Evolutionary conservation across 2,888 invertebrate genomes (phyloP), one percentile per base, ranked within the genome.

Genomic region (Drosophila conformis): DNA sequence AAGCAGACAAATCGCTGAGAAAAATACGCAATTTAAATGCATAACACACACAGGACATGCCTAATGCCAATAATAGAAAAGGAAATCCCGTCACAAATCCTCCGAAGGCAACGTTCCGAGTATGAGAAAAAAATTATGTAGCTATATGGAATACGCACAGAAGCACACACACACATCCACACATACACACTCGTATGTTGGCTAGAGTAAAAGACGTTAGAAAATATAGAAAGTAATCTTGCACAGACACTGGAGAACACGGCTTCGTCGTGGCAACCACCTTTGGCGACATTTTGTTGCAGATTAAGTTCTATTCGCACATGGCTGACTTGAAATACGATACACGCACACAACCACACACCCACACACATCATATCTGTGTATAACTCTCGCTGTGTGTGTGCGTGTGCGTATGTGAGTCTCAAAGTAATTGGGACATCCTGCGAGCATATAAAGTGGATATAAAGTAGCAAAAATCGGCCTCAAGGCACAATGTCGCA

Each of bases 21-120:
- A 93, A 93, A 93, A 92, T 91, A 93, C 93, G 93, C 92, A 93
- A 93, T 93, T 93, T 93, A 93, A 93, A 93, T 93, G 93, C 93
- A 93, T 93, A 93, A 93, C 93, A 93, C 93, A 93, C 93, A 93
- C 91, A 93, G 91, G 92, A 91, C 91, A 91, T 91, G 92, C 92
- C 93, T 93, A 93, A 93, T 93, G 91, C 93, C 93, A 93, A 93
- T 93, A 93, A 93, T 93, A 93, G 93, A 93, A 93, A 92, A 93
- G 92, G 91, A 93, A 93, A 93, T 93, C 93, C 93, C 90, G 89
- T 87, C 91, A 92, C 92, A 93, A 92, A 93, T 93, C 93, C 93
- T 91, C 89, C 80, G 83, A 89, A 75, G 78, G 83, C 77, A 74
- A 54, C 66, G 68, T 59, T 66, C 78, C 57, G 60, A 74, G 85